Percentiles rank a stretch among this genome's conserved stretches.
Conservation (phyloP, 2,888 invertebrate genomes). For the Spicauda simplicius region DNA sequence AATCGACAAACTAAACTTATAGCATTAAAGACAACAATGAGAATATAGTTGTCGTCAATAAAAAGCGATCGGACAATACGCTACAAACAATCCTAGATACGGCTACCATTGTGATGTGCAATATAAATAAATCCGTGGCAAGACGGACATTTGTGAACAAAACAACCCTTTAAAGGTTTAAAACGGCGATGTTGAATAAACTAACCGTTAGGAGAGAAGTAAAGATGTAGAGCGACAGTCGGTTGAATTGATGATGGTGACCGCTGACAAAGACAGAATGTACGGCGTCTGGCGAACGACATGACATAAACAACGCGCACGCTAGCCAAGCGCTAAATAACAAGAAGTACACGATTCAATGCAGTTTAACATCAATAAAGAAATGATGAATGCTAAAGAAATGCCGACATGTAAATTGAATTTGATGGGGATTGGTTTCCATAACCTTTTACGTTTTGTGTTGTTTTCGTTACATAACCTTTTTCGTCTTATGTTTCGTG, state of each 20-base stretch:
- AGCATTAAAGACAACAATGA: constrained; percentile 14
- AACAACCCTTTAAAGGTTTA: constrained; percentile 37
- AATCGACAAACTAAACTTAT: background rate
- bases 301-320: constrained; percentile 40
- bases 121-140: constrained; percentile 34
- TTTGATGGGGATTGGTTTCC: constrained; percentile 4
- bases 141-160: constrained; percentile 34
- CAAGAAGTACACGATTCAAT: constrained; percentile 33
- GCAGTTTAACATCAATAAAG: constrained; percentile 33
- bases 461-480: too few species aligned
- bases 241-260: constrained; percentile 52
- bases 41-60: constrained; percentile 35
- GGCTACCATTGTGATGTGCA: constrained; percentile 34
- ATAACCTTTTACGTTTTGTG: too few species aligned
- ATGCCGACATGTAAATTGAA: constrained; percentile 24
- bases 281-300: constrained; percentile 51
- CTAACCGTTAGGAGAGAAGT: constrained; percentile 45
- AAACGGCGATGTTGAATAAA: constrained; percentile 37
- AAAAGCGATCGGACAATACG: constrained; percentile 34
- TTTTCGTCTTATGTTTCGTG: background rate
- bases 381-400: constrained; percentile 34
- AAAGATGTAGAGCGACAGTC: constrained; percentile 49
- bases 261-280: constrained; percentile 49
- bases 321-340: constrained; percentile 36
- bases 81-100: constrained; percentile 33